These are phyloP conservation scores for Lymantria monacha DNA, from an alignment of 2,888 invertebrate species.

Conservation along the genomic window DNA sequence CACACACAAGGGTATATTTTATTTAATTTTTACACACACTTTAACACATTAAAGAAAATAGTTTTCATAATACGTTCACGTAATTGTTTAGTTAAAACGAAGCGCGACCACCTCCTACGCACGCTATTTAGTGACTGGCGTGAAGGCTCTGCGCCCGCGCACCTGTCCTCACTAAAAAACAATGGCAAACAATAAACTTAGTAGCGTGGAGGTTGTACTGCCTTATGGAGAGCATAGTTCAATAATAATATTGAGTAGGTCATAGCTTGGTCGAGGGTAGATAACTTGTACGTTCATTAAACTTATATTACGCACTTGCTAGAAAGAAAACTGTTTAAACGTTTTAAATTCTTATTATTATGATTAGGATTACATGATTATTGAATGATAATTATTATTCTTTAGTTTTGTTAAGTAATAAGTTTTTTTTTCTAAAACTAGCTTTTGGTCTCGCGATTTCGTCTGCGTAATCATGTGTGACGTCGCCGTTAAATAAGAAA, in stretches of 20 bases:
- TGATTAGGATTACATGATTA: too few relatives aligned
- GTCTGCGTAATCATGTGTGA: too few relatives aligned
- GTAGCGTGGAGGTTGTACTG: conserved; percentile 27
- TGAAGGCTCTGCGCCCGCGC: conserved; percentile 45
- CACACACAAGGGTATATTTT: conserved; percentile 10
- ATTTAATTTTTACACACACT: conserved; percentile 14
- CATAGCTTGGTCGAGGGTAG: conserved; percentile 15
- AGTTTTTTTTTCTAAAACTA: too few relatives aligned
- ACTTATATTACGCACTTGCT: too few relatives aligned
- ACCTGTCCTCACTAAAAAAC: conserved; percentile 69
- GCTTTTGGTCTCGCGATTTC: too few relatives aligned
- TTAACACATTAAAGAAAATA: conserved; percentile 21
- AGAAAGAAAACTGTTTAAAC: too few relatives aligned
- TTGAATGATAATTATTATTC: too few relatives aligned
- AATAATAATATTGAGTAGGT: conserved; percentile 34
- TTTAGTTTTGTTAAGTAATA: too few relatives aligned
- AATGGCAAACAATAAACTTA: conserved; percentile 68
- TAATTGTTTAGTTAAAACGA: conserved; percentile 17
- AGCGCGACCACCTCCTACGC: conserved; percentile 62
- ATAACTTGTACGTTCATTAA: too few relatives aligned
- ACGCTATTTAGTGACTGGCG: conserved; percentile 58
- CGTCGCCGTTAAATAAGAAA: too few relatives aligned
- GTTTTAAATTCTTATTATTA: too few relatives aligned
- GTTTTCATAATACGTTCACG: conserved; percentile 31
- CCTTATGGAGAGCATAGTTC: conserved; percentile 31